Base-by-base conservation (phyloP, 2,888 invertebrate species). In the Apamea monoglypha region DNA sequence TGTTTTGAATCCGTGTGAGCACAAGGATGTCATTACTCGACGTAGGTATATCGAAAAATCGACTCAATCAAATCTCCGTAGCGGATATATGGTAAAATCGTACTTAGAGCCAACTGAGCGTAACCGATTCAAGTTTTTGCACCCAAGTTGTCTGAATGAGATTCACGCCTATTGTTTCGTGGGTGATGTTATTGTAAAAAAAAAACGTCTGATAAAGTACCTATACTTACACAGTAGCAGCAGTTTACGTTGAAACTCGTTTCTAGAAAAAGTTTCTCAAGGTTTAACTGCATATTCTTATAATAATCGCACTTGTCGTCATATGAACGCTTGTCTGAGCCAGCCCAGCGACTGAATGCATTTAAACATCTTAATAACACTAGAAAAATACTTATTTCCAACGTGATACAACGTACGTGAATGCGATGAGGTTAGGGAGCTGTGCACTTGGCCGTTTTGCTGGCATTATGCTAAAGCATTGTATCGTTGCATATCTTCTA, bases 151-250 rank as follows among this genome's bases (percentile, higher is more conserved):
- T 79, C 69, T 77, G 84, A 88, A 87, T 86, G 84, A 88, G 84
- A 87, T 88, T 86, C 90, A 83, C 73, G 79, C 59, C 90, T 85
- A 92, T 92, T 93, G 92, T 92, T 90, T 90, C 82, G 82, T 85
- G 77, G 77, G 79, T 84, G 85, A 76, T 81, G 86, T 88, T 83
- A 79, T 75, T 83, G 79, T 85, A 89, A 90, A 93, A 93, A 92
- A 92, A 93, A 90, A 25, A 53, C 21, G 84, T 81, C 83, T 76
- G 87, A 89, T 89, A 88, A 88, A 87, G 80, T 82, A 78, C 78
- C 74, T 80, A 76, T 76, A 84, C 74, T 82, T 83, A 79, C 76
- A 83, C 74, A 81, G 63, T 80, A 74, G 72, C 71, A 66, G 53
- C 78, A 88, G 88, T 85, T 84, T 83, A 84, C 85, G 73, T 85